Evolutionary conservation across 2,113 vertebrate genomes (phyloP).

Genomic region (Anolis sagrei): DNA sequence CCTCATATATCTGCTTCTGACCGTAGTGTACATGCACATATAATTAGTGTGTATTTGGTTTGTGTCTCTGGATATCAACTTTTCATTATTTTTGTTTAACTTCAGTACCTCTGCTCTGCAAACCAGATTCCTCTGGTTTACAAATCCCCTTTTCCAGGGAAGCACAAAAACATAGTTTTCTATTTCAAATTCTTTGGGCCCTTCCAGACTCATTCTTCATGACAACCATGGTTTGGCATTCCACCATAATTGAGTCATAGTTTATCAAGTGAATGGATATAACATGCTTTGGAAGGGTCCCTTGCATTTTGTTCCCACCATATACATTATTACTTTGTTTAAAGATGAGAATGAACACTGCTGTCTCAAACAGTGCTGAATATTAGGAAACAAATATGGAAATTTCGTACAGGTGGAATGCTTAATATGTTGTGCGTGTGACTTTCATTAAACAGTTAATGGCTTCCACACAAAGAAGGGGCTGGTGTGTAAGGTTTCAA

Average conservation of each 20-base stretch:
- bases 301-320: neutral
- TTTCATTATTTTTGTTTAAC: neutral
- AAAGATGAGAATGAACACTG: neutral
- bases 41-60: neutral
- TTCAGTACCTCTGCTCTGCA: neutral
- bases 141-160: neutral
- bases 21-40: neutral
- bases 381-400: neutral
- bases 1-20: neutral
- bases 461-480: neutral
- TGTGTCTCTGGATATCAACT: neutral
- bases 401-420: no score
- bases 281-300: neutral
- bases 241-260: neutral
- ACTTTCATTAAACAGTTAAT: neutral
- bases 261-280: neutral
- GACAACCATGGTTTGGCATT: neutral
- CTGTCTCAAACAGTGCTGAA: neutral
- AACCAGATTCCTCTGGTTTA: neutral
- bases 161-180: neutral
- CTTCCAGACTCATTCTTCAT: neutral
- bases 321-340: neutral
- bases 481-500: neutral
- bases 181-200: neutral
- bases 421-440: neutral